These are phyloP conservation scores for Acanthis flammea DNA, from an alignment of 2,797 vertebrate genomes.

Conservation along the genomic window DNA sequence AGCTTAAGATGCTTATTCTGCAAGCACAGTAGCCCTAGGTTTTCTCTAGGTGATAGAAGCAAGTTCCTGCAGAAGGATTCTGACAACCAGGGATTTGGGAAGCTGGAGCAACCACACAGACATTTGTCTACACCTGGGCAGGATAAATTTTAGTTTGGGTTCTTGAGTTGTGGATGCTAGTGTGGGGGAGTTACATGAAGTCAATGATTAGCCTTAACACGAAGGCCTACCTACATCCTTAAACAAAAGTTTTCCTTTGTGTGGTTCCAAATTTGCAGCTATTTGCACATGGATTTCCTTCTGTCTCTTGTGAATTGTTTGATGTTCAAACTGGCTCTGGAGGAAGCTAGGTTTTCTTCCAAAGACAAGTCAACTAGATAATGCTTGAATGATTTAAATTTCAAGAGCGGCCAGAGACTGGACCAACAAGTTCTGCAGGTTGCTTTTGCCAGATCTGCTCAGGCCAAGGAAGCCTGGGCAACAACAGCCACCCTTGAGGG, in stretches of 20 bases:
- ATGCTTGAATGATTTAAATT: not conserved
- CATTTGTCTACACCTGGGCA: not conserved
- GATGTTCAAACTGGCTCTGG: not conserved
- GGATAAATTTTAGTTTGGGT: not conserved
- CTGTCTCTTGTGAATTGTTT: not conserved
- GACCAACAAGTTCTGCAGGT: slow-evolving; percentile 43
- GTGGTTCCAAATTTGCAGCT: not conserved
- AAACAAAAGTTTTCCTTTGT: not conserved
- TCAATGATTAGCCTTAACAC: not conserved
- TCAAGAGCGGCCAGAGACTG: not conserved
- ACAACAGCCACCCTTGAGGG: not conserved
- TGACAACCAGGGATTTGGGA: not conserved
- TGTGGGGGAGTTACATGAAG: not conserved
- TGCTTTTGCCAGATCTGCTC: not conserved
- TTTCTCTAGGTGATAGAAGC: not conserved
- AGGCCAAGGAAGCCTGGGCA: not conserved
- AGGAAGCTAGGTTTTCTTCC: slow-evolving; percentile 17
- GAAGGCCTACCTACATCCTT: not conserved
- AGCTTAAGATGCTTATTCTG: not conserved
- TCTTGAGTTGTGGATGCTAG: not conserved
- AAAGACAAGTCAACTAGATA: slow-evolving; percentile 24
- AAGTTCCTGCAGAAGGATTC: not conserved
- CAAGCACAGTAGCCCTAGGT: not conserved
- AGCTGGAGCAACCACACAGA: not conserved
- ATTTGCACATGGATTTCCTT: slow-evolving; percentile 17